phyloP scores from a whole-genome alignment of 2,797 vertebrate species.

The Tenualosa ilisha region DNA sequence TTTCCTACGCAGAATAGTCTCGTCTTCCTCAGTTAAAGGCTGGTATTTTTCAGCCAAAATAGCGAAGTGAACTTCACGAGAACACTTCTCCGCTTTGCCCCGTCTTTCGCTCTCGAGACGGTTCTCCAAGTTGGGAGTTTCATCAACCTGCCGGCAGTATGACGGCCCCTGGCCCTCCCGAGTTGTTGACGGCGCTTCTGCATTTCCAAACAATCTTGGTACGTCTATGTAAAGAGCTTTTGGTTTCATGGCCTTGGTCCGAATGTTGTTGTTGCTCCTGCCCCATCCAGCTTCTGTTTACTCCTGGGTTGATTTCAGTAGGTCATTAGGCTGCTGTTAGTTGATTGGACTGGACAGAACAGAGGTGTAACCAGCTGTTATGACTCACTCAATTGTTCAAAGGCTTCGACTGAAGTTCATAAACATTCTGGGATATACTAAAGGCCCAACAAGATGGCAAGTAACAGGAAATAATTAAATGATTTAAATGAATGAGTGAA shows the following conservation, averaged over 20 bases:
- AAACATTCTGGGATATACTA: too few species aligned
- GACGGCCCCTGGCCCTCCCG: constrained; percentile 3
- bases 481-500: too few species aligned
- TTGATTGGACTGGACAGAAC: background rate
- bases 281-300: constrained; percentile 2
- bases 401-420: background rate
- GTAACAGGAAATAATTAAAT: too few species aligned
- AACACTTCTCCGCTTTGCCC: constrained; percentile 19
- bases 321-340: background rate
- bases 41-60: constrained; percentile 35
- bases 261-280: background rate
- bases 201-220: constrained; percentile 21
- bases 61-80: constrained; percentile 24
- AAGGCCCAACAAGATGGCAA: too few species aligned
- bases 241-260: constrained; percentile 5
- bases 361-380: background rate
- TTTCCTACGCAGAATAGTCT: constrained; percentile 26
- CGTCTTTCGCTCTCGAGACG: background rate
- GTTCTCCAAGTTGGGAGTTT: background rate
- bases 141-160: constrained; percentile 14
- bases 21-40: constrained; percentile 44
- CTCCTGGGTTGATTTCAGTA: background rate
- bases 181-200: background rate
- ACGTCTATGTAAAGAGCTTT: background rate
- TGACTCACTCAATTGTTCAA: background rate